A percentile compares a stretch with the other conserved stretches of the same genome.
Evolutionary conservation across 2,888 invertebrate species (phyloP).

Genomic region (Apamea crenata): DNA sequence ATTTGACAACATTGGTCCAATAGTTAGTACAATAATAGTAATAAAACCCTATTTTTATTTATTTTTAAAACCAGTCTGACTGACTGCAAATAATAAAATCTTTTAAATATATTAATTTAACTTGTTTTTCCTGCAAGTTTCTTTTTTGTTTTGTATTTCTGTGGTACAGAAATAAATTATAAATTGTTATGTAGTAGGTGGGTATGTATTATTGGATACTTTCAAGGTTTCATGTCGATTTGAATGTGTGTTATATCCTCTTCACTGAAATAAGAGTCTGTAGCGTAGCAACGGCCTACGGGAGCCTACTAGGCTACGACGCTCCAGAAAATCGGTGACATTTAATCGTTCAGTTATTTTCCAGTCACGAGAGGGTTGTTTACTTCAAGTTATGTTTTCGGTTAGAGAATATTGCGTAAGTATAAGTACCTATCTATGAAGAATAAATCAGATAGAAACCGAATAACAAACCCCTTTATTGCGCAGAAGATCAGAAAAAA

Average conservation of each 20-base stretch:
- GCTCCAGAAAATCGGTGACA: not conserved
- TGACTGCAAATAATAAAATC: constrained; percentile 13
- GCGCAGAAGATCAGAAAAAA: not conserved
- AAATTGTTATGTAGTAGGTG: not conserved
- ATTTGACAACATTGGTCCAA: no score
- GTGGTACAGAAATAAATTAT: not conserved
- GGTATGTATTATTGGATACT: not conserved
- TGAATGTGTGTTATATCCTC: not conserved
- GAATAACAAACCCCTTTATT: constrained; percentile 37
- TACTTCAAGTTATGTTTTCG: constrained; percentile 8
- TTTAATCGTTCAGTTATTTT: not conserved
- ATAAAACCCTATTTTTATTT: constrained; percentile 22
- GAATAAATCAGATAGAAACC: constrained; percentile 28
- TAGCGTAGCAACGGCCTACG: not conserved
- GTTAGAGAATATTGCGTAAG: constrained; percentile 20
- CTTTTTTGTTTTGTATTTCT: not conserved
- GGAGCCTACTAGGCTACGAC: not conserved
- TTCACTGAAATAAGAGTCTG: not conserved
- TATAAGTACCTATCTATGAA: not conserved
- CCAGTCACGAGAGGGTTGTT: constrained; percentile 1
- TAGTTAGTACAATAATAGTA: not conserved
- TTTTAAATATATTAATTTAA: constrained; percentile 11
- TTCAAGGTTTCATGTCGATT: not conserved
- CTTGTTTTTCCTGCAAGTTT: constrained; percentile 29
- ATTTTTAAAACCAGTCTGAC: constrained; percentile 21